These are phyloP conservation scores for Myotis lucifugus DNA, from an alignment of 2,113 vertebrate genomes.

Conservation along the genomic window DNA sequence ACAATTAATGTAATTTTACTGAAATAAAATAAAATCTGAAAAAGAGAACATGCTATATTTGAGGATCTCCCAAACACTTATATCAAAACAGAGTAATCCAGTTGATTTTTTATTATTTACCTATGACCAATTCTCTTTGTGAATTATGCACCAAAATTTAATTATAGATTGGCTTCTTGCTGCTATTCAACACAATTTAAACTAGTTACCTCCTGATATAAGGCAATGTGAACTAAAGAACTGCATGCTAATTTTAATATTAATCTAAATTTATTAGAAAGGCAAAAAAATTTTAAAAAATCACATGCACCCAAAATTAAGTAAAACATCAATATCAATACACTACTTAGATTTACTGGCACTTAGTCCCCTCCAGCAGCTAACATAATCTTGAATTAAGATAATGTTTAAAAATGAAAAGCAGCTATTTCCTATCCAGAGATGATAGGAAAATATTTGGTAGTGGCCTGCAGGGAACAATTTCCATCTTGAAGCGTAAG, in stretches of 20 bases:
- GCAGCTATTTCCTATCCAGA: background rate
- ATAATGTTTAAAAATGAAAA: constrained; percentile 40
- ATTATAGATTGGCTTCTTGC: constrained; percentile 35
- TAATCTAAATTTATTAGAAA: constrained; percentile 28
- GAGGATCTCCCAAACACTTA: constrained; percentile 33
- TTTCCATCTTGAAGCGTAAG: constrained; percentile 22
- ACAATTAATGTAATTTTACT: background rate
- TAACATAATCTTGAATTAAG: constrained; percentile 28
- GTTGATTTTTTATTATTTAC: background rate
- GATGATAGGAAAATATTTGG: constrained; percentile 37
- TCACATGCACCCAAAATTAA: background rate
- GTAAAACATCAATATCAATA: background rate
- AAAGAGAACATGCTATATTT: background rate
- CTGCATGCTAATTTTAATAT: constrained; percentile 22
- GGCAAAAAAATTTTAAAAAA: background rate
- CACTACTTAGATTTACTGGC: background rate
- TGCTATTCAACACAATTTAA: constrained; percentile 8
- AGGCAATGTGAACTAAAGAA: background rate
- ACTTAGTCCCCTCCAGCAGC: background rate
- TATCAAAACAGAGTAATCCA: constrained; percentile 14
- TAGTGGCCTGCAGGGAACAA: background rate
- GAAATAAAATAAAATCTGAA: constrained; percentile 26
- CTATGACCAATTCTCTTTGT: constrained; percentile 25
- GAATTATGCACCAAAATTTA: constrained; percentile 40
- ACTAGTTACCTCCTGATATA: background rate